Evolutionary conservation across 2,888 invertebrate species (phyloP).

Genomic region (Cosmia pyralina): DNA sequence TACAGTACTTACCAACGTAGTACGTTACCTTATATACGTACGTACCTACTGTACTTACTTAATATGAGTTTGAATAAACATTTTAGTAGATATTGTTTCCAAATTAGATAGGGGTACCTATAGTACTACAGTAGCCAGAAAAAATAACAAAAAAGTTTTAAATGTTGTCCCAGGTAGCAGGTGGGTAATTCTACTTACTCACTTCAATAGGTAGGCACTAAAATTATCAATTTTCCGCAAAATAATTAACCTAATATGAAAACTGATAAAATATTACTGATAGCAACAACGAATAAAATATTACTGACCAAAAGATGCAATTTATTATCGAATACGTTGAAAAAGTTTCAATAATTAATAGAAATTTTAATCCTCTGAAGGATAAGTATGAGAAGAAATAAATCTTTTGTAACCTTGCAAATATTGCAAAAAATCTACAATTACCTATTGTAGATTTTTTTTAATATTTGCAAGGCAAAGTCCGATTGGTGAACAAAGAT

Average conservation of each 20-base stretch:
- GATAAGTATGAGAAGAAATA: background rate
- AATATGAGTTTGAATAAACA: background rate
- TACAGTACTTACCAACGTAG: too few species aligned
- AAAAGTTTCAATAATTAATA: background rate
- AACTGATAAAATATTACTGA: too few species aligned
- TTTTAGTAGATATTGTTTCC: background rate
- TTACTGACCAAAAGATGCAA: background rate
- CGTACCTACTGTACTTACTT: too few species aligned
- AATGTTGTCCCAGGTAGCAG: background rate
- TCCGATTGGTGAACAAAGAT: conserved; percentile 32
- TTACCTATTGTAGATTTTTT: too few species aligned
- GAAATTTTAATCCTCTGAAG: background rate
- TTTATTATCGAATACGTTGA: background rate
- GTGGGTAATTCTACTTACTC: background rate
- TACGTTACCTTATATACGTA: too few species aligned
- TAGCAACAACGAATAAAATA: too few species aligned
- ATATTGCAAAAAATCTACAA: background rate
- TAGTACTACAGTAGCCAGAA: too few species aligned
- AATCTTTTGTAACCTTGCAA: background rate
- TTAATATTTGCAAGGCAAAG: too few species aligned
- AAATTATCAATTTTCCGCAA: background rate
- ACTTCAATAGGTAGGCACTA: background rate
- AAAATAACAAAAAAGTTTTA: too few species aligned
- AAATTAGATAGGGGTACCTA: background rate
- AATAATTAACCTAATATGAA: background rate